A percentile compares a stretch with the other conserved stretches of the same genome.
These are phyloP conservation scores for Pyrocephalus nanus DNA, from an alignment of 2,797 vertebrate genomes.

Conservation along the genomic window DNA sequence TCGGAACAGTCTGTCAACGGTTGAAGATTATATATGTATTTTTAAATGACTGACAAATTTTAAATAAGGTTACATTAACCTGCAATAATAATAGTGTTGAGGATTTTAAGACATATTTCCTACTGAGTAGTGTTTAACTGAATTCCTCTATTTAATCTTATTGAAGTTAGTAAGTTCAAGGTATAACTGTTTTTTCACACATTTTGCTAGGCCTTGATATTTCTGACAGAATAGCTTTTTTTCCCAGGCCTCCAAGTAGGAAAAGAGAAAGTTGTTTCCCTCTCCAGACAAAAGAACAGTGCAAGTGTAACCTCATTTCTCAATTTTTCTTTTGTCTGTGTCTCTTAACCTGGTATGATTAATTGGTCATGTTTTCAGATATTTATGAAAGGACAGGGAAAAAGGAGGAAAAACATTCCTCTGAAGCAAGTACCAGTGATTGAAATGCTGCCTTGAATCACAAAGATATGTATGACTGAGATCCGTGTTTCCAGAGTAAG, in stretches of 20 bases:
- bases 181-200: neutral
- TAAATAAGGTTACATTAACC: neutral
- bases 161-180: neutral
- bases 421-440: neutral
- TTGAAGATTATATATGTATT: neutral
- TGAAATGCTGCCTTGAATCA: neutral
- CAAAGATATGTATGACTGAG: neutral
- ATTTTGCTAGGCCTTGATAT: constrained; percentile 13
- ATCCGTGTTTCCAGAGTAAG: neutral
- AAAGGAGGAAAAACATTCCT: neutral
- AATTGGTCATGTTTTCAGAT: constrained; percentile 17
- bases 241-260: neutral
- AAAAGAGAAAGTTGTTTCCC: constrained; percentile 29
- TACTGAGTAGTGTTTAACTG: neutral
- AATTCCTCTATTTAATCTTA: neutral
- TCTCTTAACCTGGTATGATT: constrained; percentile 27
- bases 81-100: neutral
- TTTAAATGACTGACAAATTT: neutral
- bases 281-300: constrained; percentile 8
- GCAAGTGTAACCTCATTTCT: neutral
- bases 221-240: constrained; percentile 8
- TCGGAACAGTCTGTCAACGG: neutral
- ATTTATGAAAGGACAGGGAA: neutral
- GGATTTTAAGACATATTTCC: neutral
- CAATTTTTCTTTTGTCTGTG: constrained; percentile 11